Evolutionary conservation across 2,888 invertebrate genomes (phyloP).

Genomic region (Mimumesa dahlbomi): DNA sequence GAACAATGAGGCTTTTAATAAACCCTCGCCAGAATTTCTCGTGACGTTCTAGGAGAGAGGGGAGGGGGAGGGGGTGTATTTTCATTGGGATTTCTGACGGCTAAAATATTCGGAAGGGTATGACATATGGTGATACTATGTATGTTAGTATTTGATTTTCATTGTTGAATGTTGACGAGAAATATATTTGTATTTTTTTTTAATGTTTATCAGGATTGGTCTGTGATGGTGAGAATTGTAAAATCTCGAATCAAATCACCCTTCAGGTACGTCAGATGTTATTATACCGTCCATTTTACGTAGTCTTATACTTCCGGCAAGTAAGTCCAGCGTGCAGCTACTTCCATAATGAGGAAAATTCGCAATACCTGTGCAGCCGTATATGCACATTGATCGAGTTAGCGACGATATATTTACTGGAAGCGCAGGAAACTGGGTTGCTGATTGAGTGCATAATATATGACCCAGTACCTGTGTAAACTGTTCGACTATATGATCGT

Average conservation of each 20-base stretch:
- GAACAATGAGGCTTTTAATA: constrained; percentile 54
- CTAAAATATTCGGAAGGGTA: no score
- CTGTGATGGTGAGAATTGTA: no score
- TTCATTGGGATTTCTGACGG: no score
- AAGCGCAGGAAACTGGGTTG: constrained; percentile 55
- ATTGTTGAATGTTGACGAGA: no score
- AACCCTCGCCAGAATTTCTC: constrained; percentile 32
- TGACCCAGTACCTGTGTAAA: constrained; percentile 47
- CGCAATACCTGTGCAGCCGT: constrained; percentile 28
- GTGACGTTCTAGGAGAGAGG: constrained; percentile 8
- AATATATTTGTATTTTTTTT: no score
- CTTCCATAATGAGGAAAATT: constrained; percentile 50
- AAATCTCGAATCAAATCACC: neutral
- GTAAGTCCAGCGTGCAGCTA: constrained; percentile 42
- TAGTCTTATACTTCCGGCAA: constrained; percentile 31
- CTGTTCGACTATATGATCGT: constrained; percentile 53
- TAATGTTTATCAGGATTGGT: no score
- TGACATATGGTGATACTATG: no score
- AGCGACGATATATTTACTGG: constrained; percentile 57
- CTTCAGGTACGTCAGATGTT: neutral
- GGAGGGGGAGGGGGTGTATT: no score
- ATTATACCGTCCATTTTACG: neutral
- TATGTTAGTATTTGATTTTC: no score
- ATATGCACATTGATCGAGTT: constrained; percentile 54
- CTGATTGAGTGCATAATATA: constrained; percentile 52